Conservation (phyloP, 2,888 invertebrate genomes). For the Steinernema scapterisci region DNA sequence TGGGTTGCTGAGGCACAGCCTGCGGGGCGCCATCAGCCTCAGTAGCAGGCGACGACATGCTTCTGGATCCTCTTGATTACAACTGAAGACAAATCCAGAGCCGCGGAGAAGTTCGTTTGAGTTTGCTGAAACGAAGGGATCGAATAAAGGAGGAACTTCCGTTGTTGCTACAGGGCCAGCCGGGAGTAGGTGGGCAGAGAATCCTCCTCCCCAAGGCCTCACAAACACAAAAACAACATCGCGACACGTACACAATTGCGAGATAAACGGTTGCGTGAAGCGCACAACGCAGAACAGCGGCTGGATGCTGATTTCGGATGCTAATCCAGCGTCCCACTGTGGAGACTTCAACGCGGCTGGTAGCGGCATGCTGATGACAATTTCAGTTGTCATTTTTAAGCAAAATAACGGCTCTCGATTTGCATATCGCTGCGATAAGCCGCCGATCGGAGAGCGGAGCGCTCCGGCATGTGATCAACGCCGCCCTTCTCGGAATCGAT, state of each 20-base stretch:
- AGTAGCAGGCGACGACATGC: background rate
- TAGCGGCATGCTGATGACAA: background rate
- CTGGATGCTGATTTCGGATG: background rate
- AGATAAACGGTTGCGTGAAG: slow-evolving; percentile 5
- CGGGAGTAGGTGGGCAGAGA: background rate
- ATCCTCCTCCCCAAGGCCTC: background rate
- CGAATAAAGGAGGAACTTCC: background rate
- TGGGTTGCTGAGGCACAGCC: background rate
- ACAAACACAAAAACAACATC: background rate
- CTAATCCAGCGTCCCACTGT: background rate
- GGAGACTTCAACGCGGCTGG: background rate
- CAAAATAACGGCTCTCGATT: background rate
- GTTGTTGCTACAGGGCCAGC: too few relatives aligned
- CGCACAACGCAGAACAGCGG: background rate
- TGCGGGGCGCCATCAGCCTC: background rate
- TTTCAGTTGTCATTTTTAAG: background rate
- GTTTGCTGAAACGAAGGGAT: background rate
- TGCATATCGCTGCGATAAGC: slow-evolving; percentile 8
- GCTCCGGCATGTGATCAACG: too few relatives aligned
- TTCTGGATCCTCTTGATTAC: slow-evolving; percentile 28
- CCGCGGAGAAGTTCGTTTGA: slow-evolving; percentile 8
- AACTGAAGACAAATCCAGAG: slow-evolving; percentile 31
- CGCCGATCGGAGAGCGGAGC: background rate
- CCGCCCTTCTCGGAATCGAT: too few relatives aligned
- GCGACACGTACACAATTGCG: background rate